Conservation (phyloP, 2,113 vertebrate genomes). For the Phrynosoma platyrhinos region DNA sequence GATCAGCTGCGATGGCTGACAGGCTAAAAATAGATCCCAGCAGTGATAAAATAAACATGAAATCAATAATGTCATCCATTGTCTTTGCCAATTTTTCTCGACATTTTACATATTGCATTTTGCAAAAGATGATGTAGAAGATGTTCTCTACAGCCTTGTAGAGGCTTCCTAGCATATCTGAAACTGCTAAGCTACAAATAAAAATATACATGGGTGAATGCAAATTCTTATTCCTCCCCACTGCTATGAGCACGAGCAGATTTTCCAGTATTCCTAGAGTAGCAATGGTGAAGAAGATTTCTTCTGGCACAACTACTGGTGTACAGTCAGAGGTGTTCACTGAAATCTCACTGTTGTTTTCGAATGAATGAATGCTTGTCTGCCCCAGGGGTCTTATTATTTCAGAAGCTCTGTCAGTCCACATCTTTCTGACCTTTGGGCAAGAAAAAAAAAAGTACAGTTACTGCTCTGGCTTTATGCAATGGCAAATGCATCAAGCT, state of each 20-base stretch:
- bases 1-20: constrained; percentile 90
- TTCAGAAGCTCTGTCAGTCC: constrained; percentile 48
- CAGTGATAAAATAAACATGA: constrained; percentile 89
- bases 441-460: not conserved
- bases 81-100: constrained; percentile 78
- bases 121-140: constrained; percentile 83
- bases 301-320: constrained; percentile 83
- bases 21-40: constrained; percentile 93
- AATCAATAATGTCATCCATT: constrained; percentile 90
- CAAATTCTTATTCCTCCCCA: constrained; percentile 89
- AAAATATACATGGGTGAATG: constrained; percentile 96
- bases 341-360: constrained; percentile 64
- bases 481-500: constrained; percentile 36
- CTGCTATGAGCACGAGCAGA: constrained; percentile 87
- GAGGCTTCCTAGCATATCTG: constrained; percentile 91
- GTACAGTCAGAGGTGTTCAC: constrained; percentile 83
- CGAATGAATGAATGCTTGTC: not conserved
- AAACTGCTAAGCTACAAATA: constrained; percentile 94
- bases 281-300: constrained; percentile 88
- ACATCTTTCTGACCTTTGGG: constrained; percentile 56
- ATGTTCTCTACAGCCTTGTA: constrained; percentile 90
- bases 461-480: constrained; percentile 36
- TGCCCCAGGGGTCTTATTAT: constrained; percentile 58
- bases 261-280: constrained; percentile 89
- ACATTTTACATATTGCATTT: constrained; percentile 82